A percentile compares a stretch with the other conserved stretches of the same genome.
Conservation (phyloP, 2,797 vertebrate genomes). For the Macrochelys suwanniensis region DNA sequence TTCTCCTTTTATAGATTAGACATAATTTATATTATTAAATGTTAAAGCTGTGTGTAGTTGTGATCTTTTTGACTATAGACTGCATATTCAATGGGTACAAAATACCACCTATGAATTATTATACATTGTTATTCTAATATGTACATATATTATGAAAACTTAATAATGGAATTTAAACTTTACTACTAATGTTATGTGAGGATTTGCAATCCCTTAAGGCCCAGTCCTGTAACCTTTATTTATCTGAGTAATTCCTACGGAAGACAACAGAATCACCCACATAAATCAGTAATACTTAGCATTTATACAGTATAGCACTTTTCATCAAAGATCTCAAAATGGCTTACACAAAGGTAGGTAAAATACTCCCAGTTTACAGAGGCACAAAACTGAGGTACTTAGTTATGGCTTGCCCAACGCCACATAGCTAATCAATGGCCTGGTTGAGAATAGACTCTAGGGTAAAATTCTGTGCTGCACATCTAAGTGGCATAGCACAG, state of each 20-base stretch:
- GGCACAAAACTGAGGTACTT: constrained; percentile 13
- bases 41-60: background rate
- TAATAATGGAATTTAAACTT: constrained; percentile 50
- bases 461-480: constrained; percentile 8
- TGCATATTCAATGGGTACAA: constrained; percentile 12
- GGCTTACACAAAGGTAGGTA: constrained; percentile 53
- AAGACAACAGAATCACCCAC: constrained; percentile 68
- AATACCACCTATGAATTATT: constrained; percentile 19
- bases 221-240: constrained; percentile 47
- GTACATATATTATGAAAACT: constrained; percentile 41
- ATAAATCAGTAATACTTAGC: constrained; percentile 54
- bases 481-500: background rate
- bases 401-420: constrained; percentile 28
- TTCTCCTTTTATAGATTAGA: constrained; percentile 5
- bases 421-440: constrained; percentile 24
- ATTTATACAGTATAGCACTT: constrained; percentile 32
- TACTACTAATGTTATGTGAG: constrained; percentile 28
- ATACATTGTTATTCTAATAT: constrained; percentile 38
- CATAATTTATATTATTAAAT: constrained; percentile 36
- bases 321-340: constrained; percentile 21
- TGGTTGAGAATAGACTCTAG: constrained; percentile 43
- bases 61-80: constrained; percentile 44
- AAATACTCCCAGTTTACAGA: constrained; percentile 31
- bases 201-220: constrained; percentile 32
- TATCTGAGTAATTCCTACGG: constrained; percentile 68